A percentile compares a stretch with the other conserved stretches of the same genome.
Evolutionary conservation across 2,888 invertebrate genomes (phyloP).

Genomic region (Andrena dorsata): DNA sequence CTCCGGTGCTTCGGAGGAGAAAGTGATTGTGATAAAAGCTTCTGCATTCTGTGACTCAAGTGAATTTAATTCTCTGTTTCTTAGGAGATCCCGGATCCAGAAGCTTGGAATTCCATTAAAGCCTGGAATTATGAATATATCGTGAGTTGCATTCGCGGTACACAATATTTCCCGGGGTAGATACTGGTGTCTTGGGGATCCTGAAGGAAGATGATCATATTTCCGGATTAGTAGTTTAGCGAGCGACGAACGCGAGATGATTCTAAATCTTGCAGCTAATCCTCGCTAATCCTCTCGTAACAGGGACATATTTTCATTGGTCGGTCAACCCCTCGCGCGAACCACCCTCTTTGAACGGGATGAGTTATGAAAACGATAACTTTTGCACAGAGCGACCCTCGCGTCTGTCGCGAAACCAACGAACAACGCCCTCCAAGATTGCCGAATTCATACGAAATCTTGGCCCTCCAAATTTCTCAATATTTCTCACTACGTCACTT

Average conservation of each 20-base stretch:
- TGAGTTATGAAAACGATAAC: conserved; percentile 80
- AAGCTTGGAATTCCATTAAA: too few relatives aligned
- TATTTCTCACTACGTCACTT: background rate
- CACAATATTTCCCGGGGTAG: background rate
- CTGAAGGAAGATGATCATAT: conserved; percentile 70
- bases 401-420: conserved; percentile 47
- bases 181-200: conserved; percentile 31
- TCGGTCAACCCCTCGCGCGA: conserved; percentile 55
- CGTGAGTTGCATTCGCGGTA: background rate
- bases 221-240: conserved; percentile 77
- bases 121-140: background rate
- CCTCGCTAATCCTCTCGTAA: conserved; percentile 80
- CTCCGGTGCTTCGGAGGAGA: background rate
- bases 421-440: conserved; percentile 54
- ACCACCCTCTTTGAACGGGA: conserved; percentile 62
- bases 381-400: conserved; percentile 64
- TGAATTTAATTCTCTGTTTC: too few relatives aligned
- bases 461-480: background rate
- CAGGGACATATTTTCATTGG: conserved; percentile 80
- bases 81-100: too few relatives aligned
- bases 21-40: conserved; percentile 3
- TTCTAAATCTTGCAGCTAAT: conserved; percentile 80
- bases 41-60: background rate
- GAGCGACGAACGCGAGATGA: conserved; percentile 68
- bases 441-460: conserved; percentile 74